phyloP scores from a whole-genome alignment of 2,888 invertebrate genomes.

The Tinea semifulvella region DNA sequence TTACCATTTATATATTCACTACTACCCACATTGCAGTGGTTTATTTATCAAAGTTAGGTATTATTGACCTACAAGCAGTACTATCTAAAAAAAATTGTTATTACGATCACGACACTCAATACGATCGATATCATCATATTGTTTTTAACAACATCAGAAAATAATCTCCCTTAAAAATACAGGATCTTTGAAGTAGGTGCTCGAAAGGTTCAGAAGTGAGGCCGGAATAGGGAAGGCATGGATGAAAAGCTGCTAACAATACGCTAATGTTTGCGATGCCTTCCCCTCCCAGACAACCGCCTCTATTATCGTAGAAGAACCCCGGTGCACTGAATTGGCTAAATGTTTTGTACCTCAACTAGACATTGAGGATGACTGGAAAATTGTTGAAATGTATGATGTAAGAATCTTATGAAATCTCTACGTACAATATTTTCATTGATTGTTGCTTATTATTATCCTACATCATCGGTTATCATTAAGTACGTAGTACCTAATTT shows the following conservation, averaged over 20 bases:
- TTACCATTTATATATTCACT: too few species aligned
- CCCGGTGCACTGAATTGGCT: conserved; percentile 60
- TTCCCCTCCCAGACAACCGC: conserved; percentile 55
- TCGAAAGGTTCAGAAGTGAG: conserved; percentile 24
- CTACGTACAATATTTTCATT: too few species aligned
- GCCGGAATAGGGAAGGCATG: conserved; percentile 31
- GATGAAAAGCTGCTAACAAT: conserved; percentile 52
- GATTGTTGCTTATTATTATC: too few species aligned
- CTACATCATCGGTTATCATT: too few species aligned
- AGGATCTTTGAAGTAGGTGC: conserved; percentile 23
- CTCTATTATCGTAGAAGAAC: conserved; percentile 51
- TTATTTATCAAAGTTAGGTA: too few species aligned
- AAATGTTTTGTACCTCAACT: conserved; percentile 60
- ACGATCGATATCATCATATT: too few species aligned
- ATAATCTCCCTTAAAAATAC: not conserved
- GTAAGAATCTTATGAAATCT: too few species aligned
- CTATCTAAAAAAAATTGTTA: too few species aligned
- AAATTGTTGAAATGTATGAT: conserved; percentile 64
- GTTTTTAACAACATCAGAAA: conserved; percentile 7
- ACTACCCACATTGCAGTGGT: too few species aligned
- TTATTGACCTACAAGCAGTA: too few species aligned
- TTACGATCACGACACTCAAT: too few species aligned
- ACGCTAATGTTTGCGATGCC: conserved; percentile 60
- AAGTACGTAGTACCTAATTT: too few species aligned
- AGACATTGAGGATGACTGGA: conserved; percentile 62